A percentile compares a stretch with the other conserved stretches of the same genome.
These are phyloP conservation scores for Zaprionus ghesquierei DNA, from an alignment of 1,140 invertebrate species.

Conservation along the genomic window DNA sequence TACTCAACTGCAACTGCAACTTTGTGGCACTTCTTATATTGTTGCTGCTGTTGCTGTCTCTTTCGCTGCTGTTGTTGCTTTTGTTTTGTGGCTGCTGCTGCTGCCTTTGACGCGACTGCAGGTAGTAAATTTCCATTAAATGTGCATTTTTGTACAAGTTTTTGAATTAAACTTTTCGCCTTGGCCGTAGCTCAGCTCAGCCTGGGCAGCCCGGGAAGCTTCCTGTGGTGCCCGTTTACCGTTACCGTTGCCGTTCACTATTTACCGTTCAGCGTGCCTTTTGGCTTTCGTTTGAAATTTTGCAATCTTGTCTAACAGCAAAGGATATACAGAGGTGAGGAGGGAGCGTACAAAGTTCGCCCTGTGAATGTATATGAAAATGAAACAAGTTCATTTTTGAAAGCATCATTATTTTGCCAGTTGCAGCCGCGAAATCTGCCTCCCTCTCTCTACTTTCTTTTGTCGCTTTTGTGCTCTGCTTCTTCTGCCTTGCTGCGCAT, in stretches of 20 bases:
- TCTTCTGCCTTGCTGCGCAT: slow-evolving; percentile 16
- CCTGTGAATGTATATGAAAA: slow-evolving; percentile 17
- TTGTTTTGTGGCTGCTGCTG: slow-evolving; percentile 47
- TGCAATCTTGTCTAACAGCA: slow-evolving; percentile 74
- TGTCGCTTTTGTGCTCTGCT: background rate
- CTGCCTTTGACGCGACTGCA: slow-evolving; percentile 68
- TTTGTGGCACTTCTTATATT: slow-evolving; percentile 68
- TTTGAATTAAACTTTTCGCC: slow-evolving; percentile 82
- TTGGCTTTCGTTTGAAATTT: slow-evolving; percentile 51
- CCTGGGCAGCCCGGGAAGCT: slow-evolving; percentile 10
- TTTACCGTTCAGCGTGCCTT: slow-evolving; percentile 17
- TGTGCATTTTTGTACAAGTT: slow-evolving; percentile 82
- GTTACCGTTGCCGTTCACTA: background rate
- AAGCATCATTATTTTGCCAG: slow-evolving; percentile 60
- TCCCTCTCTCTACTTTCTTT: background rate
- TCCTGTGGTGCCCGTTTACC: slow-evolving; percentile 27
- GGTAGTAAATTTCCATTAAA: slow-evolving; percentile 83
- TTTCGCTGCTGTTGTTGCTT: background rate
- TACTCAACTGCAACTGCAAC: slow-evolving; percentile 50
- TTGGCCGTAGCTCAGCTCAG: slow-evolving; percentile 64
- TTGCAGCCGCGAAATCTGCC: slow-evolving; percentile 17
- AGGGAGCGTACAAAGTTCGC: slow-evolving; percentile 59
- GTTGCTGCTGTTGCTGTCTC: slow-evolving; percentile 18
- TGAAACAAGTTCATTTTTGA: slow-evolving; percentile 68
- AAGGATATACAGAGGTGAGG: background rate